Evolutionary conservation across 2,888 invertebrate genomes (phyloP).

Genomic region (Eurytoma californica): DNA sequence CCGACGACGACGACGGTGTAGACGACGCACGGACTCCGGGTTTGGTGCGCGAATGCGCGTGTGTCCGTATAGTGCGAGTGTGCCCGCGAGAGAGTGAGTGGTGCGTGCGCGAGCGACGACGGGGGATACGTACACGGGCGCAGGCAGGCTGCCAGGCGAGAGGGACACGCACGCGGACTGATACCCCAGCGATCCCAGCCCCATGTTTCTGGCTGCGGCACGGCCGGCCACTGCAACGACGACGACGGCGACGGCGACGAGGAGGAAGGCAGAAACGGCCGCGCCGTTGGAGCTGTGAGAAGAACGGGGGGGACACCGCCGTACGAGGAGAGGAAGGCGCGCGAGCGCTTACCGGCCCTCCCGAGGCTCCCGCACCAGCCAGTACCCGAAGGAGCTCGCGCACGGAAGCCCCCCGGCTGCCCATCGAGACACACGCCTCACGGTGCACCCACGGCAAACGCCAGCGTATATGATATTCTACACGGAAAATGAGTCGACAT

Average conservation of each 20-base stretch:
- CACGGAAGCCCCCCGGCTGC: background rate
- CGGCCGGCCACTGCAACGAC: slow-evolving; percentile 5
- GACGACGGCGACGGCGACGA: background rate
- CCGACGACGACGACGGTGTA: too few species aligned
- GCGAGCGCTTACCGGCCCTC: too few species aligned
- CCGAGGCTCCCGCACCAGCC: too few species aligned
- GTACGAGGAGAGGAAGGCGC: background rate
- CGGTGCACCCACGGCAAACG: slow-evolving; percentile 35
- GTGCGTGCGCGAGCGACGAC: background rate
- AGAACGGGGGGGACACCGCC: background rate
- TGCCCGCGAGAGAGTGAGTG: background rate
- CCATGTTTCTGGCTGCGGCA: slow-evolving; percentile 45
- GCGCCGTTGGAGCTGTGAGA: background rate
- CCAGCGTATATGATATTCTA: slow-evolving; percentile 74
- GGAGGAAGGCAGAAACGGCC: background rate
- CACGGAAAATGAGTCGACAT: slow-evolving; percentile 91
- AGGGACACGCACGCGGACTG: background rate
- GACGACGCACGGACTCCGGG: too few species aligned
- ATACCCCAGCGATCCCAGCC: background rate
- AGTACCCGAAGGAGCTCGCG: too few species aligned
- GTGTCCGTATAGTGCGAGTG: background rate
- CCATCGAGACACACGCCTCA: background rate
- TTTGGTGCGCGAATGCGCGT: too few species aligned
- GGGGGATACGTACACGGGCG: too few species aligned
- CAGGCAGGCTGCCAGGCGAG: too few species aligned